Evolutionary conservation across 2,113 vertebrate species (phyloP).

Genomic region (Pimephales promelas): DNA sequence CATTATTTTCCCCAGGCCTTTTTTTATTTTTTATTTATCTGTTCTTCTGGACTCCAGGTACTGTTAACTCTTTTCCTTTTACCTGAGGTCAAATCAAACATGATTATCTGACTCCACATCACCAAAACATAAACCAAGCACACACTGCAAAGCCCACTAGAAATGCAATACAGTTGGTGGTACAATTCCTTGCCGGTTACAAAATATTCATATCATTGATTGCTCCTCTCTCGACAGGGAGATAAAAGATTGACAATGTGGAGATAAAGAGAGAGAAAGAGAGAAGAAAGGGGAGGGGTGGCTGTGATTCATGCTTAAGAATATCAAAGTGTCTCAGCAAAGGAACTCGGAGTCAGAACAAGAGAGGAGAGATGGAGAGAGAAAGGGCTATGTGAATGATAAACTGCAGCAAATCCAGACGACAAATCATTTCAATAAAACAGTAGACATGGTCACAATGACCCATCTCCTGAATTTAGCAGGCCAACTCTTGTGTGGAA

Average conservation of each 20-base stretch:
- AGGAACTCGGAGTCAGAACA: neutral
- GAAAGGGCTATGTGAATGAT: constrained; percentile 11
- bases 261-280: neutral
- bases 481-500: neutral
- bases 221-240: constrained; percentile 6
- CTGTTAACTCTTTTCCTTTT: neutral
- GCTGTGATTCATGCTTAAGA: constrained; percentile 39
- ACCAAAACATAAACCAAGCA: constrained; percentile 1
- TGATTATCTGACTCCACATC: neutral
- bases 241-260: constrained; percentile 20
- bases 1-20: neutral
- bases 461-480: neutral
- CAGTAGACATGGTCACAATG: neutral
- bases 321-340: constrained; percentile 42
- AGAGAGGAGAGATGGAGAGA: neutral
- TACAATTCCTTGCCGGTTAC: neutral
- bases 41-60: neutral
- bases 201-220: constrained; percentile 41
- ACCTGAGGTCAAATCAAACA: neutral
- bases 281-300: neutral
- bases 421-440: constrained; percentile 40
- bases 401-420: constrained; percentile 31
- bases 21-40: neutral
- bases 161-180: neutral
- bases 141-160: neutral